Evolutionary conservation across 2,888 invertebrate genomes (phyloP).

Genomic region (Steinernema hermaphroditum): DNA sequence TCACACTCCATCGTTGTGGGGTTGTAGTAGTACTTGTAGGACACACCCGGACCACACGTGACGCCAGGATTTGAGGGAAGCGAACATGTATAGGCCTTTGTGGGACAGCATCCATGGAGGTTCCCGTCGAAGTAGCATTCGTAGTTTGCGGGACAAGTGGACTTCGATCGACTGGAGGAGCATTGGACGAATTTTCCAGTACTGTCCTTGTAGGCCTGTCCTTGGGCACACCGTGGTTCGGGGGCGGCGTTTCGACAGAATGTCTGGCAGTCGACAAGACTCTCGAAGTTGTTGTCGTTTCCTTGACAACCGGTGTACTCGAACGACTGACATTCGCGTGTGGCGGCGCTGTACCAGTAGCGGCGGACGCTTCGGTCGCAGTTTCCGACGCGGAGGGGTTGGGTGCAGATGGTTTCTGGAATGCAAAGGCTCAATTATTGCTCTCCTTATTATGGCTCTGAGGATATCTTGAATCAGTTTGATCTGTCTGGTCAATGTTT

Average conservation of each 20-base stretch:
- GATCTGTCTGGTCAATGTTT: too few species aligned
- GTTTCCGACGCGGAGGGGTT: conserved; percentile 57
- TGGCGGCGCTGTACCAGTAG: conserved; percentile 55
- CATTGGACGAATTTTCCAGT: conserved; percentile 52
- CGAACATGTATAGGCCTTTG: conserved; percentile 57
- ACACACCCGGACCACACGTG: conserved; percentile 55
- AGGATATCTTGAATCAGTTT: too few species aligned
- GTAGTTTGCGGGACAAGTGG: conserved; percentile 54
- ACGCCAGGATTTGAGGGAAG: conserved; percentile 50
- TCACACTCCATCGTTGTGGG: conserved; percentile 52
- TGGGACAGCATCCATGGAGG: conserved; percentile 56
- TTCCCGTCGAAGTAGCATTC: conserved; percentile 55
- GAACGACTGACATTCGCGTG: conserved; percentile 58
- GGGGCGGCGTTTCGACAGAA: conserved; percentile 57
- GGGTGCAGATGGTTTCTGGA: conserved; percentile 59
- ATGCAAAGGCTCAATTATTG: background rate
- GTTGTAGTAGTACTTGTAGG: conserved; percentile 56
- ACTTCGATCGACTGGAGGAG: conserved; percentile 44
- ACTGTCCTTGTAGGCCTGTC: conserved; percentile 54
- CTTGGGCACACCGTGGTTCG: conserved; percentile 54
- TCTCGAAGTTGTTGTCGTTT: conserved; percentile 61
- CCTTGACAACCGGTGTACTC: conserved; percentile 57
- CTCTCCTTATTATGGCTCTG: too few species aligned
- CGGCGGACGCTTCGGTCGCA: conserved; percentile 53
- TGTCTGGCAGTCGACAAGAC: conserved; percentile 54